These are phyloP conservation scores for Drosophila busckii DNA, from an alignment of 1,140 invertebrate species.

Conservation along the genomic window DNA sequence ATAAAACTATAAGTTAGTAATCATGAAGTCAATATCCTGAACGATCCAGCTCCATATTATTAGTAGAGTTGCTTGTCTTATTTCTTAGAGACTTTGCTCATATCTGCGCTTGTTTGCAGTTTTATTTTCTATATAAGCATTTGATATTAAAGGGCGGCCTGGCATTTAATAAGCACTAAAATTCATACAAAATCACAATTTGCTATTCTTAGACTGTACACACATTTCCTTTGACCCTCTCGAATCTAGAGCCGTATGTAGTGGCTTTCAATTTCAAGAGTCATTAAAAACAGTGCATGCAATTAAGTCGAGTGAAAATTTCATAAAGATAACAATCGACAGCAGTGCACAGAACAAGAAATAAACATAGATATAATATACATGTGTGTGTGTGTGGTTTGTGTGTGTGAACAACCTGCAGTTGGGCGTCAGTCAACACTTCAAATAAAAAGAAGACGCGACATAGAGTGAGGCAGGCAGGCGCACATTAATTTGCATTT, in stretches of 20 bases:
- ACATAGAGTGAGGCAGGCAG: slow-evolving; percentile 22
- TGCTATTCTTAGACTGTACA: slow-evolving; percentile 31
- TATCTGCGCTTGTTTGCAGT: too few relatives aligned
- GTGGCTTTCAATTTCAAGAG: slow-evolving; percentile 67
- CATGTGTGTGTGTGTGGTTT: slow-evolving; percentile 5
- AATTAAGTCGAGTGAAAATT: slow-evolving; percentile 76
- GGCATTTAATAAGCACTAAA: slow-evolving; percentile 70
- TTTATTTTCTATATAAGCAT: too few relatives aligned
- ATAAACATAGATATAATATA: slow-evolving; percentile 49
- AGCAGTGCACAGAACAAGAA: slow-evolving; percentile 75
- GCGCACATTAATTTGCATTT: slow-evolving; percentile 74
- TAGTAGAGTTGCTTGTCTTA: too few relatives aligned
- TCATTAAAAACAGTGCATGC: slow-evolving; percentile 73
- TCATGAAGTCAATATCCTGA: too few relatives aligned
- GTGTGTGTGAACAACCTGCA: slow-evolving; percentile 37
- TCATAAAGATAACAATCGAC: slow-evolving; percentile 76
- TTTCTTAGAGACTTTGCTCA: too few relatives aligned
- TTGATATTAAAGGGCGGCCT: neutral
- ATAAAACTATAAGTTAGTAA: too few relatives aligned
- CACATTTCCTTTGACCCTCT: neutral
- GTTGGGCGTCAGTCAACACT: slow-evolving; percentile 63
- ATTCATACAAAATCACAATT: slow-evolving; percentile 26
- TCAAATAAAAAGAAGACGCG: slow-evolving; percentile 73
- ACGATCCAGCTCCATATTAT: too few relatives aligned
- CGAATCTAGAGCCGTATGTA: slow-evolving; percentile 3